Evolutionary conservation across 2,797 vertebrate genomes (phyloP), one percentile per base, ranked within the genome.

Genomic region (Rhinella marina): DNA sequence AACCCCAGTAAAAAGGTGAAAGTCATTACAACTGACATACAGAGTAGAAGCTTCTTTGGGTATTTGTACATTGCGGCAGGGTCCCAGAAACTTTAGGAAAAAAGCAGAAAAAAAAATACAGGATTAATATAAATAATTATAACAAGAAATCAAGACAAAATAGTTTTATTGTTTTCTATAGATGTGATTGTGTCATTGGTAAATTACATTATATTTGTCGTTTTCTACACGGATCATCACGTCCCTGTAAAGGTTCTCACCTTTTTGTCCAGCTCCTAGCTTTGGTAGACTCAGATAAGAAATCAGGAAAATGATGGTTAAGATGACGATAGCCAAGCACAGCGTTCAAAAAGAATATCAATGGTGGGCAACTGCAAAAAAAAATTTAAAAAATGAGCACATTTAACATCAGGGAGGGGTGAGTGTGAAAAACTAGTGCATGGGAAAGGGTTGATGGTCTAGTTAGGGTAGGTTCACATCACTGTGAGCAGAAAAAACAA

Each of bases 121-220:
- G 7, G 2, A 72, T 72, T 41, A 72, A 41, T 72, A 50, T 21
- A 48, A 21, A 73, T 25, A 25, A 13, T 59, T 59, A 21, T 56
- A 56, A 16, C 2, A 56, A 14, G 14, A 56, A 56, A 56, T 6
- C 4, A 41, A 6, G 5, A 41, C 41, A 41, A 41, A 41, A 41
- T 41, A 41, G 91, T 93, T 32, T 87, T 89, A 9, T 91, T 92
- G 88, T 32, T 90, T 54, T 81, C 73, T 70, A 95, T 85, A 3
- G 88, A 54, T 0, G 91, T 91, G 87, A 92, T 90, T 41, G 16
- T 17, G 17, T 76, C 86, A 13, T 14, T 32, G 68, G 68, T 4
- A 72, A 21, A 91, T 86, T 14, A 93, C 91, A 64, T 94, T 92
- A 79, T 91, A 93, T 50, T 87, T 89, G 8, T 91, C 92, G 88